These are phyloP conservation scores for Timema cristinae DNA, from an alignment of 2,888 invertebrate genomes.

Conservation along the genomic window DNA sequence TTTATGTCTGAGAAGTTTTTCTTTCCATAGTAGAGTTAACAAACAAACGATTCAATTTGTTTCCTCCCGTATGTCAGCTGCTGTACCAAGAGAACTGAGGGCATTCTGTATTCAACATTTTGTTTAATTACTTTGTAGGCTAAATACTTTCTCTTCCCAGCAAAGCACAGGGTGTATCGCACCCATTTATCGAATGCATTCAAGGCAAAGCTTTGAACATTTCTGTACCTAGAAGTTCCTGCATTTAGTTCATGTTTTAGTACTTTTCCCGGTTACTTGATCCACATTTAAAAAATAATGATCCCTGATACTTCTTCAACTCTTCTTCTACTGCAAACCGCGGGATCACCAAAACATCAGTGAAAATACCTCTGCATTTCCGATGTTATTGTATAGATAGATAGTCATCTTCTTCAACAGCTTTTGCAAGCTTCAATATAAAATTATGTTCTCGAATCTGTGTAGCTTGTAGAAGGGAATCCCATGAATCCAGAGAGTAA, in stretches of 20 bases:
- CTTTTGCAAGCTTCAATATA: too few relatives aligned
- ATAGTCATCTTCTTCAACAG: background rate
- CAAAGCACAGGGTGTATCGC: background rate
- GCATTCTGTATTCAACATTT: background rate
- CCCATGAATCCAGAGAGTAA: too few relatives aligned
- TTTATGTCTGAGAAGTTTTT: background rate
- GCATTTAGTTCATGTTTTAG: background rate
- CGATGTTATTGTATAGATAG: background rate
- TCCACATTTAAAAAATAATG: background rate
- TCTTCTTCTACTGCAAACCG: background rate
- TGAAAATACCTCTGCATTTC: background rate
- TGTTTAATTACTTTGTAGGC: background rate
- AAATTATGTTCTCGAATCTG: too few relatives aligned
- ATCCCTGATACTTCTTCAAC: background rate
- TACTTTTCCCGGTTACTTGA: background rate
- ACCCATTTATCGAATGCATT: background rate
- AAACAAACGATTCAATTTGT: background rate
- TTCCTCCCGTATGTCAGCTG: slow-evolving; percentile 4
- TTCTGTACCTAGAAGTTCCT: background rate
- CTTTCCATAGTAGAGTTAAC: background rate
- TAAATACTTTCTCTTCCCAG: background rate
- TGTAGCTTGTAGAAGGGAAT: too few relatives aligned
- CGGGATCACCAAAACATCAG: background rate
- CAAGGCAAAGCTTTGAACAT: background rate
- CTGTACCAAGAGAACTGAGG: background rate